A percentile compares a stretch with the other conserved stretches of the same genome.
Conservation (phyloP, 2,113 vertebrate species). For the Carlito syrichta region DNA sequence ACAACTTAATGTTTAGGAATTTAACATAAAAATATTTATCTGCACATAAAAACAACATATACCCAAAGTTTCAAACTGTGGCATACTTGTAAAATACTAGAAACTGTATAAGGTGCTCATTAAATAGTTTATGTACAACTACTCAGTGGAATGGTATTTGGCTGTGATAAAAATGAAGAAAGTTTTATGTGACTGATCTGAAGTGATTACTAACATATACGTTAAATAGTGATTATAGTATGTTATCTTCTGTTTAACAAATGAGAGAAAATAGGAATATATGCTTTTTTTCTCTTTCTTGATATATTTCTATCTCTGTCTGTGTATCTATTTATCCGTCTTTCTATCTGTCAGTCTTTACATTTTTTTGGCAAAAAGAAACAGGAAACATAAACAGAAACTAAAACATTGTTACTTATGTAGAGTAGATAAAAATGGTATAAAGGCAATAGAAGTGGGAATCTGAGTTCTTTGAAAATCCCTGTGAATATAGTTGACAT, state of each 20-base stretch:
- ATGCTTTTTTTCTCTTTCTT: not conserved
- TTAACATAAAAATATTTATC: not conserved
- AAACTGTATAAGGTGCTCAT: not conserved
- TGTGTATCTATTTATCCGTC: not conserved
- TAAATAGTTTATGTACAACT: not conserved
- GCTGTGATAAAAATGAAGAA: not conserved
- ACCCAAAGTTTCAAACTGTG: not conserved
- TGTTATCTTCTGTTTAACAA: not conserved
- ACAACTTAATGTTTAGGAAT: not conserved
- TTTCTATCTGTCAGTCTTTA: not conserved
- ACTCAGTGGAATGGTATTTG: not conserved
- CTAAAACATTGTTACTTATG: not conserved
- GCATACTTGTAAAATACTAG: not conserved
- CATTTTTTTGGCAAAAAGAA: not conserved
- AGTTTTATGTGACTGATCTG: not conserved
- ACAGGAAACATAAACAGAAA: not conserved
- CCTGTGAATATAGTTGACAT: not conserved
- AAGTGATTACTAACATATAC: not conserved
- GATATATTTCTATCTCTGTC: not conserved
- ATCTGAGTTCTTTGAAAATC: not conserved
- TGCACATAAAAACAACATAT: not conserved
- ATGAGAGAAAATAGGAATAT: not conserved
- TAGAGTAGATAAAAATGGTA: not conserved
- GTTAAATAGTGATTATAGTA: not conserved
- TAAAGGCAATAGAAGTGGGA: not conserved